Conservation (phyloP, 1,140 invertebrate genomes). For the Lepidurus apus region DNA sequence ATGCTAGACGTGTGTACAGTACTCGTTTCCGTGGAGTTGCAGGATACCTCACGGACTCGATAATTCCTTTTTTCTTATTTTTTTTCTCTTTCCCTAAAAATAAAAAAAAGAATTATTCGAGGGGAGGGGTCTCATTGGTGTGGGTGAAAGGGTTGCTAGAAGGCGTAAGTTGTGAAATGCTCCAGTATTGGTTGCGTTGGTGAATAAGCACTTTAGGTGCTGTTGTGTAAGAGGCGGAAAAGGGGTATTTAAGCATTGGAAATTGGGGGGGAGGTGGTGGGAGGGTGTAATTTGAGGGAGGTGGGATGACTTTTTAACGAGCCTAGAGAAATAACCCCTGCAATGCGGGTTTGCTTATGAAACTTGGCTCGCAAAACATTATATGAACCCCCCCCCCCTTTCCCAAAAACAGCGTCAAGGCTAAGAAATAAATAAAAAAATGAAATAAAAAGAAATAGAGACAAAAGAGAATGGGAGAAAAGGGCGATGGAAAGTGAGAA, state of each 20-base stretch:
- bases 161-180: too few species aligned
- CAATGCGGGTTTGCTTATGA: not conserved
- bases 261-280: not conserved
- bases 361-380: not conserved
- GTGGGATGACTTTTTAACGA: not conserved
- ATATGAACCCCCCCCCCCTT: not conserved
- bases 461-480: not conserved
- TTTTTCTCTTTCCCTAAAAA: slow-evolving; percentile 4
- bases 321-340: not conserved
- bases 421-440: not conserved
- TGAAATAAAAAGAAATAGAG: not conserved
- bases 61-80: not conserved
- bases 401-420: not conserved
- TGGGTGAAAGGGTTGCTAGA: too few species aligned
- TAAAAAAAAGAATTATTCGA: too few species aligned
- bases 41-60: too few species aligned
- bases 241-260: not conserved
- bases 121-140: too few species aligned
- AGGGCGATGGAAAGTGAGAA: not conserved
- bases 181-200: too few species aligned
- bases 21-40: not conserved
- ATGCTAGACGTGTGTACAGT: not conserved
- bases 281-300: not conserved
- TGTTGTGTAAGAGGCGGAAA: not conserved
- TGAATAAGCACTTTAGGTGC: not conserved